phyloP scores from a whole-genome alignment of 2,888 invertebrate genomes.

The Drosophila nr. medialis region DNA sequence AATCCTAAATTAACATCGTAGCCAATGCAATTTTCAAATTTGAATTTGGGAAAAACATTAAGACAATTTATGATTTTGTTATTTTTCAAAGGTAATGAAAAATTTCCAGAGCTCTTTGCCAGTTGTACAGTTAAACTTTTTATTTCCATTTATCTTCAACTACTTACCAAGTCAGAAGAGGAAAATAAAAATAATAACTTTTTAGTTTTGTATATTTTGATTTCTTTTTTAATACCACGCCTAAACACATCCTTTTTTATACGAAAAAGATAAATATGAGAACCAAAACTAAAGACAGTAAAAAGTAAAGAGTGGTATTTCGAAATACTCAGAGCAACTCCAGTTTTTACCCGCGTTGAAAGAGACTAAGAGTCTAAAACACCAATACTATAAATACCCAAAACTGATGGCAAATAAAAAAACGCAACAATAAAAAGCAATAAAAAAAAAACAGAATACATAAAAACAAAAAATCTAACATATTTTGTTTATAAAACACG shows the following conservation, averaged over 20 bases:
- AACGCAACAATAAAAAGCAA: conserved; percentile 51
- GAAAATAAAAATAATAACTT: conserved; percentile 49
- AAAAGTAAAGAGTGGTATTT: conserved; percentile 49
- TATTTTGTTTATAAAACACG: conserved; percentile 65
- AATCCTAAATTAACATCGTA: neutral
- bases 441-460: conserved; percentile 5
- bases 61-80: conserved; percentile 46
- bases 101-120: conserved; percentile 84
- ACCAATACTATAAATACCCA: conserved; percentile 33
- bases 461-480: conserved; percentile 15
- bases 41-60: conserved; percentile 20
- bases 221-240: conserved; percentile 83
- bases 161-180: conserved; percentile 61
- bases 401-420: conserved; percentile 51
- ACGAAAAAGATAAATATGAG: conserved; percentile 84
- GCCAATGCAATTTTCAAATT: conserved; percentile 23
- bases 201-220: conserved; percentile 69
- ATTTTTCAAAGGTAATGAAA: conserved; percentile 78
- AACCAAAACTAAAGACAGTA: conserved; percentile 78
- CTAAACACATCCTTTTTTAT: conserved; percentile 85
- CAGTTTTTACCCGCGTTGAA: conserved; percentile 61
- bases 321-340: conserved; percentile 61
- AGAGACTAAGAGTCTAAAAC: conserved; percentile 46
- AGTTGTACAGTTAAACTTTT: conserved; percentile 83
- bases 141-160: conserved; percentile 57